Percentiles rank a stretch among this genome's conserved stretches.
phyloP scores from a whole-genome alignment of 2,797 vertebrate genomes.

The Poeciliopsis turneri region DNA sequence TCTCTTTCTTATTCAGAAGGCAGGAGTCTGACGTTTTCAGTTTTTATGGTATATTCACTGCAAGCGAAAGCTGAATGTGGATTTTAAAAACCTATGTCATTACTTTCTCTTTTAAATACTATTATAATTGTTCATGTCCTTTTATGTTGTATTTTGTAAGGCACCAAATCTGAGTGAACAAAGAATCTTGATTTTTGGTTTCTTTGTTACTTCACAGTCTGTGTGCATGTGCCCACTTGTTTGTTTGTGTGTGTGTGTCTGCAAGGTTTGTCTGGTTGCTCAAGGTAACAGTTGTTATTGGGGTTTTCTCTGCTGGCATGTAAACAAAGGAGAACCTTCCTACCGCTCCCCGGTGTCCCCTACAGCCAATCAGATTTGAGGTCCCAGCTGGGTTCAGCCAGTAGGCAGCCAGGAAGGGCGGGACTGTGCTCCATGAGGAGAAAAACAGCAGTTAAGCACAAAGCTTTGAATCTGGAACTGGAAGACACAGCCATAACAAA shows the following conservation, averaged over 20 bases:
- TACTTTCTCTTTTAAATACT: conserved; percentile 19
- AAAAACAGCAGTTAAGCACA: conserved; percentile 71
- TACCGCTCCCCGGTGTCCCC: conserved; percentile 57
- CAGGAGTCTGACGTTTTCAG: conserved; percentile 15
- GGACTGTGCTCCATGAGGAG: conserved; percentile 42
- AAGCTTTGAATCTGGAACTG: conserved; percentile 74
- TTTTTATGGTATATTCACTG: conserved; percentile 8
- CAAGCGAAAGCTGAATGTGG: conserved; percentile 45
- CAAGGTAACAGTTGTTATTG: conserved; percentile 79
- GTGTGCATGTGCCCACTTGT: conserved; percentile 11
- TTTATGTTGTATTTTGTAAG: conserved; percentile 22
- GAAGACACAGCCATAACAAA: conserved; percentile 72
- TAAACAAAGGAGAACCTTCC: conserved; percentile 79
- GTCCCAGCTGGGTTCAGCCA: conserved; percentile 66
- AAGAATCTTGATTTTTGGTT: conserved; percentile 34
- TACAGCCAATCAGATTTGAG: conserved; percentile 64
- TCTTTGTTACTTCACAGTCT: conserved; percentile 32
- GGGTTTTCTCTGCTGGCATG: conserved; percentile 70
- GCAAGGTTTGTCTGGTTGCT: conserved; percentile 58
- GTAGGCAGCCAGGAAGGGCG: conserved; percentile 56
- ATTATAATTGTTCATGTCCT: conserved; percentile 16
- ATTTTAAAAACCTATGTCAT: conserved; percentile 40
- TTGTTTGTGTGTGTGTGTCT: conserved; percentile 18
- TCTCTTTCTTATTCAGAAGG: conserved; percentile 23
- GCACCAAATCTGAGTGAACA: conserved; percentile 36